Percentiles rank a stretch among this genome's conserved stretches.
phyloP scores from a whole-genome alignment of 2,888 invertebrate species.

The Tyria jacobaeae region DNA sequence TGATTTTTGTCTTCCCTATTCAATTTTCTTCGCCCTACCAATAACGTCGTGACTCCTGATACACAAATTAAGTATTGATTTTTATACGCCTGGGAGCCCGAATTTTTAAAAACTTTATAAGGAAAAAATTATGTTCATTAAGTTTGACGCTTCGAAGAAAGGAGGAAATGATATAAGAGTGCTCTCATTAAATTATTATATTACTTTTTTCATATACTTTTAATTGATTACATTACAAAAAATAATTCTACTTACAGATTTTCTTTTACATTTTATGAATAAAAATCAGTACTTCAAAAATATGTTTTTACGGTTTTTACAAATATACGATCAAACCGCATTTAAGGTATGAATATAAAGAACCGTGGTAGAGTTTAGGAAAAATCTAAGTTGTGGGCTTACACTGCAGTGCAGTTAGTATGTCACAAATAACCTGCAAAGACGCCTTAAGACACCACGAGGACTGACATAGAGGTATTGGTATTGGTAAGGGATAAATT shows the following conservation, averaged over 20 bases:
- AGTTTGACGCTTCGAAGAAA: constrained; percentile 30
- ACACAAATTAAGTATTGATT: constrained; percentile 59
- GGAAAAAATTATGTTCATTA: constrained; percentile 46
- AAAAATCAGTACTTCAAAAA: no score
- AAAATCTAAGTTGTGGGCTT: no score
- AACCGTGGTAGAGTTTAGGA: no score
- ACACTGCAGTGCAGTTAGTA: no score
- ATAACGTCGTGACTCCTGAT: constrained; percentile 56
- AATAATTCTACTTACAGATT: not conserved
- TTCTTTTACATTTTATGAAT: no score
- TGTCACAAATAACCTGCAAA: no score
- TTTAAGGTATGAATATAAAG: no score
- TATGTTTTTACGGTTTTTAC: no score
- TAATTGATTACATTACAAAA: constrained; percentile 15
- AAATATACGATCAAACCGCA: no score
- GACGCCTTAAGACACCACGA: no score
- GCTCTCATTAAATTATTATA: constrained; percentile 20
- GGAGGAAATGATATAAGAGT: constrained; percentile 33
- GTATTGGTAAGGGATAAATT: no score
- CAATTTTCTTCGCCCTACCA: constrained; percentile 56
- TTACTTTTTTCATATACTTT: constrained; percentile 15
- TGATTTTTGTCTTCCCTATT: constrained; percentile 63
- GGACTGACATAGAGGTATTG: no score
- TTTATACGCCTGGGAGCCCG: constrained; percentile 37
- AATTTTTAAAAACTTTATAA: constrained; percentile 40